phyloP scores from a whole-genome alignment of 2,888 invertebrate species.

The Elaeidobius kamerunicus region DNA sequence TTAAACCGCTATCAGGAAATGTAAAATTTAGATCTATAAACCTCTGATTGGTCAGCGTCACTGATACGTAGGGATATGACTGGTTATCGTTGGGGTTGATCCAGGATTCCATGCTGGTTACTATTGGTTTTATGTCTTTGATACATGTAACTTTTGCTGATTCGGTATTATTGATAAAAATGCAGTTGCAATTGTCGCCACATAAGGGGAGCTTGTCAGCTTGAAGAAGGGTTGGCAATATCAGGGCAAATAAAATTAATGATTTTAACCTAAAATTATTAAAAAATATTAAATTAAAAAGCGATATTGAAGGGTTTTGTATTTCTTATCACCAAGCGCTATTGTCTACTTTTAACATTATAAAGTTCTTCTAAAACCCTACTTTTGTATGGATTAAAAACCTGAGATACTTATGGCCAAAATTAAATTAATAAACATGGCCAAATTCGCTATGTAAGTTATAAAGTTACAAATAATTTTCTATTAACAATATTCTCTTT shows the following conservation, averaged over 20 bases:
- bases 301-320: no score
- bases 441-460: no score
- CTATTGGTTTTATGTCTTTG: conserved; percentile 16
- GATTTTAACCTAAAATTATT: no score
- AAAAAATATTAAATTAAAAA: no score
- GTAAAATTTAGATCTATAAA: conserved; percentile 33
- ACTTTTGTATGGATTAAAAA: no score
- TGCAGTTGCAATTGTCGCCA: conserved; percentile 54
- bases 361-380: no score
- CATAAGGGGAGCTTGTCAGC: conserved; percentile 48
- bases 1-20: conserved; percentile 55
- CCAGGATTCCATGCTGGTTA: conserved; percentile 24
- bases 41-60: conserved; percentile 35
- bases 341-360: no score
- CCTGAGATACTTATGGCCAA: no score
- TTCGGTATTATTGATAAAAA: conserved; percentile 39
- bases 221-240: not conserved
- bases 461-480: no score
- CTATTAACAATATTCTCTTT: no score
- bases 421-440: no score
- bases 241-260: not conserved
- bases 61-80: conserved; percentile 31
- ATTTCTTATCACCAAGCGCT: no score
- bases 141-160: conserved; percentile 43
- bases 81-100: conserved; percentile 22